These are phyloP conservation scores for Mormyrus proboscirostris DNA, from an alignment of 2,797 vertebrate species.

Conservation along the genomic window DNA sequence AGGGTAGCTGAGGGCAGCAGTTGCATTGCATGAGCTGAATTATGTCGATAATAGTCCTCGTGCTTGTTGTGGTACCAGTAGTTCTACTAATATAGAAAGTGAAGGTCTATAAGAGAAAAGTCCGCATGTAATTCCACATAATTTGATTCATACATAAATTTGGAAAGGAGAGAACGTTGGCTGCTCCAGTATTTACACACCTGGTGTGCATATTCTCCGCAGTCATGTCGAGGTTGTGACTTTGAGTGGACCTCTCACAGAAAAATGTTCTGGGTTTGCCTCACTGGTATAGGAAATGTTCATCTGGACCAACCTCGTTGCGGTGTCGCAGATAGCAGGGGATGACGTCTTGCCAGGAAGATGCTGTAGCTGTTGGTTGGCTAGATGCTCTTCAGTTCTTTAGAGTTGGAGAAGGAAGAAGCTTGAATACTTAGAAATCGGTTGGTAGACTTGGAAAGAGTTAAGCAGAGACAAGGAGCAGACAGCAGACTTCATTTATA, in stretches of 20 bases:
- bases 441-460: neutral
- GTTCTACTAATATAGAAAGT: neutral
- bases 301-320: neutral
- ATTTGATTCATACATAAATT: slow-evolving; percentile 1
- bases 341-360: neutral
- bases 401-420: neutral
- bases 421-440: neutral
- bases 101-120: neutral
- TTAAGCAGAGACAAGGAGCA: neutral
- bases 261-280: neutral
- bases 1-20: neutral
- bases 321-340: neutral
- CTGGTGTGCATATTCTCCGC: slow-evolving; percentile 19
- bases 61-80: neutral
- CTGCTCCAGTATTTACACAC: slow-evolving; percentile 21
- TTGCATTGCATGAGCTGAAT: neutral
- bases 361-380: neutral
- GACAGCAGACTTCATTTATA: neutral
- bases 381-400: neutral
- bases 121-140: slow-evolving; percentile 6
- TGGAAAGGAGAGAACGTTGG: neutral
- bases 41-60: neutral
- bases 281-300: slow-evolving; percentile 11
- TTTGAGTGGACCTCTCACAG: neutral
- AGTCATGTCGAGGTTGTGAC: neutral